Evolutionary conservation across 2,888 invertebrate species (phyloP).

Genomic region (Escarpia spicata): DNA sequence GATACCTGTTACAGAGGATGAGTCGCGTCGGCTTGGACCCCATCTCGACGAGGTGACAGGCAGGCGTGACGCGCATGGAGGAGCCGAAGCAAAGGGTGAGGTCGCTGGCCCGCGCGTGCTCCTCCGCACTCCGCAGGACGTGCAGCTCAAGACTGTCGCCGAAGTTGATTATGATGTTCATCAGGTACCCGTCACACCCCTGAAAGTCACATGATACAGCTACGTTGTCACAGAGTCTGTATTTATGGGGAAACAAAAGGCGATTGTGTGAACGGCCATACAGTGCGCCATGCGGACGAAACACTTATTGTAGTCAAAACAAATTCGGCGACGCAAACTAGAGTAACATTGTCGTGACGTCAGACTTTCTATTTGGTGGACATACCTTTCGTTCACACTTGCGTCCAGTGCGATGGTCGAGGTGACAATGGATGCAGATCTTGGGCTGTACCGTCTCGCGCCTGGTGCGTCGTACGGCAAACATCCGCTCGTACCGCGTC

Average conservation of each 20-base stretch:
- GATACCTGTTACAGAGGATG: conserved; percentile 56
- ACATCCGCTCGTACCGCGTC: conserved; percentile 43
- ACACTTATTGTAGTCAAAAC: no score
- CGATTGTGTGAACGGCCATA: no score
- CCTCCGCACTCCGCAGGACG: conserved; percentile 48
- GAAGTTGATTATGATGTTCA: conserved; percentile 63
- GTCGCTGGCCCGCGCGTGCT: conserved; percentile 52
- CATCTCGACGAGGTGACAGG: conserved; percentile 53
- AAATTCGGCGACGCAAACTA: no score
- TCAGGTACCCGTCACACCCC: conserved; percentile 55
- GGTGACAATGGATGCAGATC: conserved; percentile 49
- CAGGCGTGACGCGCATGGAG: conserved; percentile 58
- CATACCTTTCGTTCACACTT: conserved; percentile 48
- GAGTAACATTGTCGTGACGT: no score
- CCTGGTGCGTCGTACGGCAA: conserved; percentile 30
- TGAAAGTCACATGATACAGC: conserved; percentile 31
- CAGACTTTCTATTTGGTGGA: not conserved
- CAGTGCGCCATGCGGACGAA: no score
- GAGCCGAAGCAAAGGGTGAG: conserved; percentile 56
- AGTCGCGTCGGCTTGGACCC: conserved; percentile 48
- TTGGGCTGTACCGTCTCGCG: conserved; percentile 41
- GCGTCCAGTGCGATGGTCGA: conserved; percentile 54
- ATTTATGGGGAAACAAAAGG: no score
- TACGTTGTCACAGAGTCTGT: not conserved
- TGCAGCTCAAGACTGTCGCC: conserved; percentile 57